A percentile compares a stretch with the other conserved stretches of the same genome.
Conservation (phyloP, 2,888 invertebrate species). For the Eilema sororculum region DNA sequence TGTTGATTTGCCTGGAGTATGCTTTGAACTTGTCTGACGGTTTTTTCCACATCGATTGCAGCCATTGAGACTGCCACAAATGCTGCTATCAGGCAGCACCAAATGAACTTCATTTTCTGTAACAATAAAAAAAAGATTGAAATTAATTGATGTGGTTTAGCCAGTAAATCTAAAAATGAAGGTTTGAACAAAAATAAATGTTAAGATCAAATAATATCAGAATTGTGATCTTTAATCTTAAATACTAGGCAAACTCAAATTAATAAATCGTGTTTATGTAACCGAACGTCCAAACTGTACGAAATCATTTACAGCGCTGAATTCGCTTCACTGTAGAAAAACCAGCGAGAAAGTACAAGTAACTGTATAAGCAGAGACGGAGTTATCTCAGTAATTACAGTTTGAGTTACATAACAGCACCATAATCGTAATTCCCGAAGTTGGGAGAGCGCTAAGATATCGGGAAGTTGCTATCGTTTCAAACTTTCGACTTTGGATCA, state of each 20-base stretch:
- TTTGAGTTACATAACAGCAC: constrained; percentile 58
- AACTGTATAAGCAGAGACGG: constrained; percentile 48
- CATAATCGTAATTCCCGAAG: constrained; percentile 65
- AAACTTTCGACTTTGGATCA: constrained; percentile 52
- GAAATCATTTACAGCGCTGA: background rate
- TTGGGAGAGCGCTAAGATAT: constrained; percentile 54
- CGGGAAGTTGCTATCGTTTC: constrained; percentile 60
- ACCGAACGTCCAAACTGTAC: background rate
- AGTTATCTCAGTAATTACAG: constrained; percentile 56
- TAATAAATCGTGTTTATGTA: background rate
- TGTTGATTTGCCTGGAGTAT: constrained; percentile 87
- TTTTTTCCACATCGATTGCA: constrained; percentile 86
- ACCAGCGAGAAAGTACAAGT: constrained; percentile 34
- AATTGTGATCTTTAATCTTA: background rate
- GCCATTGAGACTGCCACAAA: constrained; percentile 56
- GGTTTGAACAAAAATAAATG: background rate
- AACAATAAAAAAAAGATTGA: constrained; percentile 52
- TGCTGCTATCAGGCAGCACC: constrained; percentile 68
- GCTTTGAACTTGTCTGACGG: constrained; percentile 89
- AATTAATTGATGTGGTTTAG: background rate
- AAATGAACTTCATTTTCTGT: constrained; percentile 77
- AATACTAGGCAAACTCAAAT: background rate
- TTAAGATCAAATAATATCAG: background rate
- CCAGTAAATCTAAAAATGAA: background rate
- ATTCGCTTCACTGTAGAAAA: constrained; percentile 1